Conservation (phyloP, 2,888 invertebrate genomes). For the Hypsopygia costalis region DNA sequence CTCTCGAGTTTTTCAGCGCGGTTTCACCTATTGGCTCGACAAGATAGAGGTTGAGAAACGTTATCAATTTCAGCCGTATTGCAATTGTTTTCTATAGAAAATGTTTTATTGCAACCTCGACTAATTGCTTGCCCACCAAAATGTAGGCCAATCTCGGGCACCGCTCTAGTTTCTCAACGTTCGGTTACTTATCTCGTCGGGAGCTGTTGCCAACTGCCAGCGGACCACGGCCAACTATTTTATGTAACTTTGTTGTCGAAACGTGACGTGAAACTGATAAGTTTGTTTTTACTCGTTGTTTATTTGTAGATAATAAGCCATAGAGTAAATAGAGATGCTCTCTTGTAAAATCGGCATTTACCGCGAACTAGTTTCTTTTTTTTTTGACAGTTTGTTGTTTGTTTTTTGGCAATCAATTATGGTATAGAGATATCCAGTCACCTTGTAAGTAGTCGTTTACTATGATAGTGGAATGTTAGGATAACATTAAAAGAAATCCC, state of each 20-base stretch:
- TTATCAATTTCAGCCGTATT: slow-evolving; percentile 56
- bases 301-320: background rate
- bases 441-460: no score
- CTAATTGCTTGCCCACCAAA: slow-evolving; percentile 61
- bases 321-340: no score
- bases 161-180: slow-evolving; percentile 73
- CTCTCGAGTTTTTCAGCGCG: slow-evolving; percentile 1
- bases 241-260: slow-evolving; percentile 76
- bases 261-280: slow-evolving; percentile 65
- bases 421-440: no score
- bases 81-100: slow-evolving; percentile 63
- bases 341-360: no score
- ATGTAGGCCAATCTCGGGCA: slow-evolving; percentile 73
- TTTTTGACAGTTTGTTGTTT: no score
- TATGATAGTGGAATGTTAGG: no score
- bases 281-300: slow-evolving; percentile 41
- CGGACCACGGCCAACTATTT: slow-evolving; percentile 62
- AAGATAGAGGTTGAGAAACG: slow-evolving; percentile 46
- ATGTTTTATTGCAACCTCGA: slow-evolving; percentile 66
- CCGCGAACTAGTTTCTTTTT: no score
- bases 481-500: no score
- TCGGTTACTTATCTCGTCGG: slow-evolving; percentile 67
- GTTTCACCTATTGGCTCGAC: slow-evolving; percentile 18
- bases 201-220: slow-evolving; percentile 71
- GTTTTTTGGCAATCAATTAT: no score